Percentiles rank a stretch among this genome's conserved stretches.
These are phyloP conservation scores for Sussaba pulchella DNA, from an alignment of 2,888 invertebrate species.

Conservation along the genomic window DNA sequence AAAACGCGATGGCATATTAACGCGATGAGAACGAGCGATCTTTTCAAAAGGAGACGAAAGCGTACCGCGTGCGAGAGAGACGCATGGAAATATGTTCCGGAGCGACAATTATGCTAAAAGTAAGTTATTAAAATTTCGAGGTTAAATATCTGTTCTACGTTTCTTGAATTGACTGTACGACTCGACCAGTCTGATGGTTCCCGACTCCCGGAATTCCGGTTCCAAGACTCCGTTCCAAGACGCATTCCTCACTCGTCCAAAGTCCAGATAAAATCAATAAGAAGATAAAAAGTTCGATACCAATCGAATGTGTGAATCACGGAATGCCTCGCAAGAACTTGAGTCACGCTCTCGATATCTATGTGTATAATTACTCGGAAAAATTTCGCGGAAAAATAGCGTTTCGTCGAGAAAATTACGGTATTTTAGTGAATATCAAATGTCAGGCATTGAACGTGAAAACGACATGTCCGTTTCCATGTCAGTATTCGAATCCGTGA, in stretches of 20 bases:
- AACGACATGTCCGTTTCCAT: too few species aligned
- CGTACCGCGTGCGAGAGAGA: too few species aligned
- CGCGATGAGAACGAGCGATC: too few species aligned
- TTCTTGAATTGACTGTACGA: too few species aligned
- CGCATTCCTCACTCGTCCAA: neutral
- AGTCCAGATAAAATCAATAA: neutral
- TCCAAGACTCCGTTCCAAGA: neutral
- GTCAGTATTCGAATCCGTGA: neutral
- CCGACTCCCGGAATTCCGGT: too few species aligned
- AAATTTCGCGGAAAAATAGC: neutral
- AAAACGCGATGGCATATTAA: too few species aligned
- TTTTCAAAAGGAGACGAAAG: too few species aligned
- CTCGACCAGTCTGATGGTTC: too few species aligned
- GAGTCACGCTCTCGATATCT: neutral
- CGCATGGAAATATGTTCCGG: too few species aligned
- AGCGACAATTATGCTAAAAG: too few species aligned
- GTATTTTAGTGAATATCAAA: constrained; percentile 4
- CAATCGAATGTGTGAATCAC: neutral
- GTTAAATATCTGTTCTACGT: too few species aligned
- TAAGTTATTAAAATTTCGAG: too few species aligned
- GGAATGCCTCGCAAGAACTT: neutral
- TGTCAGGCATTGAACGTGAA: neutral
- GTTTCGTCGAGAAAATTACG: neutral
- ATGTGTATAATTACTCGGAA: neutral
- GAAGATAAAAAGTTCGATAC: neutral